Percentiles rank a stretch among this genome's conserved stretches.
Conservation (phyloP, 1,140 invertebrate genomes). For the Muscidifurax raptorellus region DNA sequence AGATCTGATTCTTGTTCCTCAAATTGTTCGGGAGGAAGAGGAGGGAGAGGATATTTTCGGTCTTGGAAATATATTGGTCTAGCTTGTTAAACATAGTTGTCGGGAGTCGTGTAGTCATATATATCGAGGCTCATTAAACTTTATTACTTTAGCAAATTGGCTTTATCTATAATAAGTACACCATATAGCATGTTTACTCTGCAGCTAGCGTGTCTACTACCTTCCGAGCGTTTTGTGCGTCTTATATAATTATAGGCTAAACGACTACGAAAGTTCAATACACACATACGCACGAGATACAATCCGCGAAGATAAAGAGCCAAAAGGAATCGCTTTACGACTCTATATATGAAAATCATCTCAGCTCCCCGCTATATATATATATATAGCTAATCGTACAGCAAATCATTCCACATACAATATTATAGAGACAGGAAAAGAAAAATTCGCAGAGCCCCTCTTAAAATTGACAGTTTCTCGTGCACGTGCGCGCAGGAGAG, state of each 20-base stretch:
- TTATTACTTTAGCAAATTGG: background rate
- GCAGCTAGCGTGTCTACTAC: background rate
- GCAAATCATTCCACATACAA: too few relatives aligned
- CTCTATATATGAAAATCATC: too few relatives aligned
- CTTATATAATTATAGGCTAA: background rate
- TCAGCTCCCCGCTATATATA: too few relatives aligned
- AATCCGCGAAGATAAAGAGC: background rate
- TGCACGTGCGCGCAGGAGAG: background rate
- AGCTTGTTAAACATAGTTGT: background rate
- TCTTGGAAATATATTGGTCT: background rate
- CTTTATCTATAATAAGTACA: background rate
- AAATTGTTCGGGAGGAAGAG: background rate
- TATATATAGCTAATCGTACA: too few relatives aligned
- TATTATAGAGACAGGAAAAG: too few relatives aligned
- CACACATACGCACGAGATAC: background rate
- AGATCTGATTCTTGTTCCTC: background rate
- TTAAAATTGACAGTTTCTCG: conserved; percentile 17
- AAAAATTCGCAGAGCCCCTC: background rate
- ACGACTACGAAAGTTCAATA: background rate
- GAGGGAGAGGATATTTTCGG: background rate
- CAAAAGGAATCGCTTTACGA: too few relatives aligned
- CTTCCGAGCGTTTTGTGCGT: background rate
- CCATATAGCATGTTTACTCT: background rate
- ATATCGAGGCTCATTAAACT: background rate
- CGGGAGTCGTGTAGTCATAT: background rate